Evolutionary conservation across 2,888 invertebrate genomes (phyloP).

Genomic region (Rhingia campestris): DNA sequence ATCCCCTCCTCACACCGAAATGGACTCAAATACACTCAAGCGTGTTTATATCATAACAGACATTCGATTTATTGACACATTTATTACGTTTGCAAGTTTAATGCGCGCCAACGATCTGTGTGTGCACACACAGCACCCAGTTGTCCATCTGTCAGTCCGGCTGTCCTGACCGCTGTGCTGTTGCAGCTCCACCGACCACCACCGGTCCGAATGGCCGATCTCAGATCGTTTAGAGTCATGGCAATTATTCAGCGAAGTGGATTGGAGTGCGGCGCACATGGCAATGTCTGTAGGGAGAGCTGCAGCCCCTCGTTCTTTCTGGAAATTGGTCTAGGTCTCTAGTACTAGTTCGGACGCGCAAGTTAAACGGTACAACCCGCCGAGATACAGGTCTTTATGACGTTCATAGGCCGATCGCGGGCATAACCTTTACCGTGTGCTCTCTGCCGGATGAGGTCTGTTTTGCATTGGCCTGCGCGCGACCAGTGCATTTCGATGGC

Average conservation of each 20-base stretch:
- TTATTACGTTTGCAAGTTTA: slow-evolving; percentile 65
- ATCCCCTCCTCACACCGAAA: neutral
- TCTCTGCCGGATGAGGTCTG: slow-evolving; percentile 56
- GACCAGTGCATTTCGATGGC: slow-evolving; percentile 58
- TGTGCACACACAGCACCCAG: slow-evolving; percentile 41
- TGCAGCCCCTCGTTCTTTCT: slow-evolving; percentile 8
- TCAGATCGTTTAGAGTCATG: slow-evolving; percentile 67
- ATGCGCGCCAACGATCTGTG: slow-evolving; percentile 38
- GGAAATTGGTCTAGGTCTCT: slow-evolving; percentile 37
- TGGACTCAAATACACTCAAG: slow-evolving; percentile 52
- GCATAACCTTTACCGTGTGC: slow-evolving; percentile 57
- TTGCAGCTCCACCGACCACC: slow-evolving; percentile 21
- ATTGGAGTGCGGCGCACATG: slow-evolving; percentile 43
- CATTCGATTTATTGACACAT: slow-evolving; percentile 74
- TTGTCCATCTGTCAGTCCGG: slow-evolving; percentile 56
- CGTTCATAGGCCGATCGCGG: slow-evolving; percentile 38
- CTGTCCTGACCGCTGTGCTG: slow-evolving; percentile 8
- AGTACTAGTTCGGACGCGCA: slow-evolving; percentile 46
- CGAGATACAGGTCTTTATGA: slow-evolving; percentile 66
- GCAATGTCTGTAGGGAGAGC: slow-evolving; percentile 8
- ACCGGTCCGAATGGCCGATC: slow-evolving; percentile 40
- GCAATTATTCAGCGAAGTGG: slow-evolving; percentile 69
- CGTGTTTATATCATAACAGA: slow-evolving; percentile 70
- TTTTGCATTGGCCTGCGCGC: slow-evolving; percentile 17
- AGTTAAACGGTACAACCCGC: slow-evolving; percentile 70